Base-by-base conservation (phyloP, 2,113 vertebrate species). In the Cathartes aura region DNA sequence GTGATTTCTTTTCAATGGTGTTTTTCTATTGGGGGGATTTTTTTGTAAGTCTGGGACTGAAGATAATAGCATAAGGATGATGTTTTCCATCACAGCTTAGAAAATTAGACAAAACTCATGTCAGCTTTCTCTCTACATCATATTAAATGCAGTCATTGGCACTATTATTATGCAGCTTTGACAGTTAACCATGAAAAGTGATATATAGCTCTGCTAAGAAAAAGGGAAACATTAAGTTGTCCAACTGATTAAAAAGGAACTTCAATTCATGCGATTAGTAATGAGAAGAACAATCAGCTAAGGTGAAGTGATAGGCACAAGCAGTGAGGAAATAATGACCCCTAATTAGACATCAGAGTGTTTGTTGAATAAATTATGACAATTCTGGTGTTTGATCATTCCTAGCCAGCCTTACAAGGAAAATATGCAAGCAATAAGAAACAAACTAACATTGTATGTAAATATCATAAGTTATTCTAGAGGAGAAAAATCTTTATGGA, bases 201-300 rank as follows among this genome's bases (percentile, higher is more conserved):
- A 79, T 87, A 63, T 63, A 79, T 78, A 42, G 15, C 21, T 80
- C 64, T 55, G 67, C n/a, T 50, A 79, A 82, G 74, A 90, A 82
- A 87, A 67, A 32, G 29, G 12, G 36, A 90, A 89, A 82, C 34
- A 67, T 87, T 84, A 48, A 50, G 63, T 82, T 88, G 64, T 85
- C 74, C 60, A 74, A 85, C 27, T 52, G 73, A 87, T 95, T 92
- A 64, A 68, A 93, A 90, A 83, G 34, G 27, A 67, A 52, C 56
- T 89, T 89, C 56, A 81, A 50, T 55, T 87, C 42, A 72, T 73
- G 43, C 45, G 90, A 78, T 79, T 94, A 82, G 50, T 58, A 85
- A 87, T 36, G 56, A 90, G 72, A 63, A 90, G 87, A 94, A 93
- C 43, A 94, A 70, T 92, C 50, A 83, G 75, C 43, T 92, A 89